Percentiles rank a stretch among this genome's conserved stretches.
Conservation (phyloP, 2,113 vertebrate genomes). For the Myotis lucifugus region DNA sequence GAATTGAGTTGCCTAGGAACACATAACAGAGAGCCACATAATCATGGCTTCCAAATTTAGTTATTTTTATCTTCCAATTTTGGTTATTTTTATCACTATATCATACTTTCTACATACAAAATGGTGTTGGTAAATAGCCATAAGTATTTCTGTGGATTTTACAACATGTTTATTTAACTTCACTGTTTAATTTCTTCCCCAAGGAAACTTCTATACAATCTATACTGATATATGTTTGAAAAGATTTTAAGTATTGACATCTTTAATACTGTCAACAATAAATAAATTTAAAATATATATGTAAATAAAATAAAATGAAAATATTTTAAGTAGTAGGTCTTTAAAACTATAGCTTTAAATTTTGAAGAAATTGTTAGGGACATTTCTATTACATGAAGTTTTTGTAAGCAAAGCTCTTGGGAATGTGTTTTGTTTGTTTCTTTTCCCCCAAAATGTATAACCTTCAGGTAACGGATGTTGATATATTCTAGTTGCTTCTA, state of each 20-base stretch:
- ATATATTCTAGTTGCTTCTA: neutral
- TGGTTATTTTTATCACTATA: neutral
- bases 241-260: neutral
- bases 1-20: neutral
- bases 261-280: too few relatives aligned
- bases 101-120: neutral
- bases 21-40: neutral
- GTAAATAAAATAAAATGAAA: neutral
- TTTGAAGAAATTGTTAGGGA: neutral
- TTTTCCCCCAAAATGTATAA: neutral
- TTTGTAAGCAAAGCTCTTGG: neutral
- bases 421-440: neutral
- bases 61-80: neutral
- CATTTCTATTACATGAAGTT: neutral
- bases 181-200: neutral
- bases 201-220: neutral
- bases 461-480: neutral
- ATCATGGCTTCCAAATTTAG: neutral
- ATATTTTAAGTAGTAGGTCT: neutral
- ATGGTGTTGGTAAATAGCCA: neutral
- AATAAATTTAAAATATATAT: too few relatives aligned
- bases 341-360: neutral
- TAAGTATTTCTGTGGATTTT: neutral
- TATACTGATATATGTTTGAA: neutral
- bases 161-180: neutral